Percentiles rank a stretch among this genome's conserved stretches.
phyloP scores from a whole-genome alignment of 2,888 invertebrate genomes.

The Tenthredo distinguenda region DNA sequence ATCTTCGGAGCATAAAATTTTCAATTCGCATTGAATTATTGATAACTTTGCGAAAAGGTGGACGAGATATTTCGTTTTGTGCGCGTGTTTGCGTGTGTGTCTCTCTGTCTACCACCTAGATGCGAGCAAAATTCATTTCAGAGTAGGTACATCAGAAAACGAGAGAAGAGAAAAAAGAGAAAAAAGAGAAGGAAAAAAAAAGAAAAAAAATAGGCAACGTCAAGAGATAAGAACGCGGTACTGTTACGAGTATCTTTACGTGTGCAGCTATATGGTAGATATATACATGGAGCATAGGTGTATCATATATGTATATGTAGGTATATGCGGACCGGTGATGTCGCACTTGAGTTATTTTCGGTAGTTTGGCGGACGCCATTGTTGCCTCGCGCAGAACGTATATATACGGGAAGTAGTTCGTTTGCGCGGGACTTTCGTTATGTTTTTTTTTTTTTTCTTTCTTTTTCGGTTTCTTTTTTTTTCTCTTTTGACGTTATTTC shows the following conservation, averaged over 20 bases:
- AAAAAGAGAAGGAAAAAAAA: background rate
- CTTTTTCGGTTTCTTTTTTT: background rate
- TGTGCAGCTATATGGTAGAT: background rate
- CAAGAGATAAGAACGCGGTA: background rate
- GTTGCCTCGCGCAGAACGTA: slow-evolving; percentile 3
- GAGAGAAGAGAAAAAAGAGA: background rate
- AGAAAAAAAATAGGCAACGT: background rate
- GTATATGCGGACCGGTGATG: slow-evolving; percentile 9
- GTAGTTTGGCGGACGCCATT: slow-evolving; percentile 49
- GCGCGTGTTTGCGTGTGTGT: background rate
- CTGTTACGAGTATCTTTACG: slow-evolving; percentile 14
- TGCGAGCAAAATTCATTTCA: background rate
- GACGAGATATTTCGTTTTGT: background rate
- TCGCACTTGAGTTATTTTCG: slow-evolving; percentile 37
- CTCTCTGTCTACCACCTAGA: background rate
- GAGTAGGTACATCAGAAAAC: background rate
- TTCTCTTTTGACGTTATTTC: slow-evolving; percentile 33
- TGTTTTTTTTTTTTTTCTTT: background rate
- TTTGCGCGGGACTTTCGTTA: slow-evolving; percentile 8
- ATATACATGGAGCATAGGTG: background rate
- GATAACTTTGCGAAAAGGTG: background rate
- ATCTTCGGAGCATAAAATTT: background rate
- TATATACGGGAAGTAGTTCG: slow-evolving; percentile 21
- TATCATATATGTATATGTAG: background rate
- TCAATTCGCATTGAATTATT: background rate